Percentiles rank a stretch among this genome's conserved stretches.
Conservation (phyloP, 2,888 invertebrate genomes). For the Drosophila robusta region DNA sequence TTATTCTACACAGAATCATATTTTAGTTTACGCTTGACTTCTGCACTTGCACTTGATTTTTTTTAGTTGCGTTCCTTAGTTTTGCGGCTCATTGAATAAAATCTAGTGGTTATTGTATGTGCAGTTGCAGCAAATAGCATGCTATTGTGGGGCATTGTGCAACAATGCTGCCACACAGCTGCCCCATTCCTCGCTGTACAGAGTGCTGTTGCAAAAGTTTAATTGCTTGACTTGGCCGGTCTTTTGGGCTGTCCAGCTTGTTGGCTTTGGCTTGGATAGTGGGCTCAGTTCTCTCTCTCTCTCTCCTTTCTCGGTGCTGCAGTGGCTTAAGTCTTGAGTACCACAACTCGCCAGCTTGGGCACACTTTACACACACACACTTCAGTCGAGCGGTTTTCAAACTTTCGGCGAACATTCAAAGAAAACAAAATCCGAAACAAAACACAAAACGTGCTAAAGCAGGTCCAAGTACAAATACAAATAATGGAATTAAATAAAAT, state of each 20-base stretch:
- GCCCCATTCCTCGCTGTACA: not conserved
- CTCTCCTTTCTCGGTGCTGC: not conserved
- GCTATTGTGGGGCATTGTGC: slow-evolving; percentile 44
- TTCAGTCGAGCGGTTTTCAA: slow-evolving; percentile 40
- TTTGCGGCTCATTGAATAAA: slow-evolving; percentile 19
- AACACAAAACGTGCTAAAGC: slow-evolving; percentile 44
- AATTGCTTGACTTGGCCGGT: slow-evolving; percentile 67
- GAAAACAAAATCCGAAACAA: slow-evolving; percentile 31
- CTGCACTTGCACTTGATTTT: not conserved
- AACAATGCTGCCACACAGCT: slow-evolving; percentile 18
- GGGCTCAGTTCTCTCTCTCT: not conserved
- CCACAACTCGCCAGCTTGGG: not conserved
- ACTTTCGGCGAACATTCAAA: slow-evolving; percentile 39
- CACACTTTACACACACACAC: slow-evolving; percentile 37
- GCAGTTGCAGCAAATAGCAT: slow-evolving; percentile 45
- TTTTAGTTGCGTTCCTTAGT: not conserved
- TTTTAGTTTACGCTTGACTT: no score
- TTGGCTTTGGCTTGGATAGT: slow-evolving; percentile 24
- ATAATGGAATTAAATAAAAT: slow-evolving; percentile 27
- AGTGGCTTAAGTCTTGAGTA: not conserved
- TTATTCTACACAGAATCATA: no score
- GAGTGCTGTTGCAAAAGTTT: slow-evolving; percentile 58
- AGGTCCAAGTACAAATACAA: slow-evolving; percentile 13
- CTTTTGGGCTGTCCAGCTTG: slow-evolving; percentile 41
- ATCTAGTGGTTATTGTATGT: slow-evolving; percentile 17